A percentile compares a stretch with the other conserved stretches of the same genome.
These are phyloP conservation scores for Hydra vulgaris DNA, from an alignment of 30 jellyfish, hydroid and myxozoan species.

Conservation along the genomic window DNA sequence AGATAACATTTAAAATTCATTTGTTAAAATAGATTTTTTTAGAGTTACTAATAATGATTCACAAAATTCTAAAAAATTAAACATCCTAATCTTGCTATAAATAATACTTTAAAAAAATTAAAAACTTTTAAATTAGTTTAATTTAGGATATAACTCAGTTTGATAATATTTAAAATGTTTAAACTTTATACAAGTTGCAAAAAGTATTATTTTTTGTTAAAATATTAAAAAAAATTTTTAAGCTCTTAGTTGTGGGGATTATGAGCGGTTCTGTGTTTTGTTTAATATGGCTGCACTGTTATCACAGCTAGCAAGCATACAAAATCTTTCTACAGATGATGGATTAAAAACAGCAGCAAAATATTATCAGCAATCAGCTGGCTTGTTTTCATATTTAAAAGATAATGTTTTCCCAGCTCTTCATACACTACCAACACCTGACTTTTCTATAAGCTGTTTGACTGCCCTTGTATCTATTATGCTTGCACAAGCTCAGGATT, in stretches of 20 bases:
- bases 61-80: no score
- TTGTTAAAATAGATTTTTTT: no score
- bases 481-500: slow-evolving; percentile 98
- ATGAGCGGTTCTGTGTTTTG: slow-evolving; percentile 80
- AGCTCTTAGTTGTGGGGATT: slow-evolving; percentile 88
- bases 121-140: no score
- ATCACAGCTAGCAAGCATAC: slow-evolving; percentile 72
- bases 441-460: slow-evolving; percentile 72
- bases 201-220: no score
- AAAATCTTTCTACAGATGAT: slow-evolving; percentile 66
- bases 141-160: no score
- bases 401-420: slow-evolving; percentile 81
- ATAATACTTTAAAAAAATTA: no score
- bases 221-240: no score
- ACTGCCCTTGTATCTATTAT: slow-evolving; percentile 69
- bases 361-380: slow-evolving; percentile 86
- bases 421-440: slow-evolving; percentile 85
- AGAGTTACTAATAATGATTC: no score
- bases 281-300: slow-evolving; percentile 72
- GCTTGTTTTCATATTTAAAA: slow-evolving; percentile 63
- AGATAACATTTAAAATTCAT: no score
- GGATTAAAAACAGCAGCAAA: slow-evolving; percentile 94
- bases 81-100: no score
- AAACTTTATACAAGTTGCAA: no score
- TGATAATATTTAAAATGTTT: no score